Base-by-base conservation (phyloP, 2,113 vertebrate genomes). In the Anolis sagrei region DNA sequence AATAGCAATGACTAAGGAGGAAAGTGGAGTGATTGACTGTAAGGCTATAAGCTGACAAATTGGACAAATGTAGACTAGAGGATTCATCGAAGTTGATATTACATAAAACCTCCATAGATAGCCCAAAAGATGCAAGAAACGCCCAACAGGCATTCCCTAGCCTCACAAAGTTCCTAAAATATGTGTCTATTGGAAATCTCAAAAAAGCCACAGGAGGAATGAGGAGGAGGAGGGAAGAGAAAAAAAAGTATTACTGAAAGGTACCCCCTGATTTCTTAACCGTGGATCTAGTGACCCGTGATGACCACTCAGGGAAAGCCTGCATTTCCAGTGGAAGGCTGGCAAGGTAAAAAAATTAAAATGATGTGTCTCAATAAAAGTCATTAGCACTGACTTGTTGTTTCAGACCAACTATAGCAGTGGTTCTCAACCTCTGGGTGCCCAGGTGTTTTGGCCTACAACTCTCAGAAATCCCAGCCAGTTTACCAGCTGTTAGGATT, bases 91-190 rank as follows among this genome's bases (percentile, higher is more conserved):
- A 64, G 23, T 19, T 73, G 48, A 72, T 80, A 62, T 11, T 72
- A 54, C 19, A 48, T 27, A 48, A 21, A 39, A 69, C 3, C 79
- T 48, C 13, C 62, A 72, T 18, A 58, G 54, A 49, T 66, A n/a
- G 6, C 16, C 2, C 49, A 14, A 9, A 19, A 86, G 64, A 9
- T 74, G 13, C 69, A 73, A 86, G 49, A 73, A 79, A 48, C 70
- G 62, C 14, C 49, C 54, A 34, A 6, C 3, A 21, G 23, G 61
- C 62, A 61, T 64, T 73, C 14, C 14, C 29, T 34, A 72, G n/a
- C 44, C n/a, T 49, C 62, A 19, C n/a, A 66, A 74, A 58, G 13
- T 80, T 86, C n/a, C 16, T 66, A 74, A 86, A 79, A 62, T 34
- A 23, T 51, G 39, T 21, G 44, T 11, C 49, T 27, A 62, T 54